phyloP scores from a whole-genome alignment of 2,113 vertebrate genomes.

The Ardeotis arabs region DNA sequence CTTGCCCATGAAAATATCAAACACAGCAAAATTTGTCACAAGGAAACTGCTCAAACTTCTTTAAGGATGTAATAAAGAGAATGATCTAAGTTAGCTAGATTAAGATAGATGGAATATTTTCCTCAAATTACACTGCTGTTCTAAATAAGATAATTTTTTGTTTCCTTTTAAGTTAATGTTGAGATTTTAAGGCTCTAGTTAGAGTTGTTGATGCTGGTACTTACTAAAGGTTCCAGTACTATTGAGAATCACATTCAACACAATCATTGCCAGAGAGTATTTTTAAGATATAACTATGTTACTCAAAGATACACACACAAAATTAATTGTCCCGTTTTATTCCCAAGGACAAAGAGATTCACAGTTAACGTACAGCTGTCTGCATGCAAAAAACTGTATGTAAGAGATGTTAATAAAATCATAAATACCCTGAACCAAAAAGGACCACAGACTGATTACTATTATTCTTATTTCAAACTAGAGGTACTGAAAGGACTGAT shows the following conservation, averaged over 20 bases:
- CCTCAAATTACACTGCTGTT: not conserved
- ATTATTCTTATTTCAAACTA: not conserved
- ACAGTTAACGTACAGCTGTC: not conserved
- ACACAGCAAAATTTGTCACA: not conserved
- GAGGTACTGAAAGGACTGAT: not conserved
- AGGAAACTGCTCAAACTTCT: not conserved
- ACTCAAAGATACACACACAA: not conserved
- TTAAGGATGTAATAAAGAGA: not conserved
- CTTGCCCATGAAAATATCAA: not conserved
- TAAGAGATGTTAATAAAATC: not conserved
- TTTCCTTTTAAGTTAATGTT: not conserved
- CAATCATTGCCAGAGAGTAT: not conserved
- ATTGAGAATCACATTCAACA: not conserved
- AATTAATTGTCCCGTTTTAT: not conserved
- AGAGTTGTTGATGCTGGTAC: not conserved
- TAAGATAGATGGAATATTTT: not conserved
- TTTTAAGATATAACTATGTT: not conserved
- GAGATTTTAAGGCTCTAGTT: not conserved
- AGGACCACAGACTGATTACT: not conserved
- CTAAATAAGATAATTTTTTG: not conserved
- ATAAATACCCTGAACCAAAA: not conserved
- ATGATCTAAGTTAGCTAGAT: not conserved
- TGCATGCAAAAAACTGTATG: not conserved
- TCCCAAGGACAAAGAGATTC: not conserved
- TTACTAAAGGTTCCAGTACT: not conserved